Evolutionary conservation across 2,797 vertebrate genomes (phyloP).

Genomic region (Darevskia mixta): DNA sequence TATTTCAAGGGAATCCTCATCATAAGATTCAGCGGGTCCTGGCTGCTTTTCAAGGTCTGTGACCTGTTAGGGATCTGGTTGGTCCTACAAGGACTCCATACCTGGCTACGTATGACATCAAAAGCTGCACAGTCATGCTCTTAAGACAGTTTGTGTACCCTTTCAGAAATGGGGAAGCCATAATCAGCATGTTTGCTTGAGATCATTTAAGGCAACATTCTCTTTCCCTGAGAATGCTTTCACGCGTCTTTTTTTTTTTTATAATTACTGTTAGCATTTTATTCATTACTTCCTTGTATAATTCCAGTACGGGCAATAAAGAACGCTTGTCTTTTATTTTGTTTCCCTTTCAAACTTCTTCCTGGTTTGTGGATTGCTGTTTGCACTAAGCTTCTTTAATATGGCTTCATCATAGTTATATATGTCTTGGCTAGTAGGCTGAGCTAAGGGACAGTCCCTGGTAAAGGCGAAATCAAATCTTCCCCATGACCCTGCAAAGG

Average conservation of each 20-base stretch:
- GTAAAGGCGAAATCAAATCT: not conserved
- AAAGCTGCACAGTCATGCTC: not conserved
- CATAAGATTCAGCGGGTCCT: too few relatives aligned
- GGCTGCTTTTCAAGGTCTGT: too few relatives aligned
- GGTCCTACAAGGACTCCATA: too few relatives aligned
- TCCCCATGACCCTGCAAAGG: not conserved
- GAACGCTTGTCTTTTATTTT: not conserved
- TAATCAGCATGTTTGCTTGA: not conserved
- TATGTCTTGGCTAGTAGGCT: not conserved
- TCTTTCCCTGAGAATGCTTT: not conserved
- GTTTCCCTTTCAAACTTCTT: not conserved
- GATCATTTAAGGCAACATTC: not conserved
- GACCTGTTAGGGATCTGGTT: too few relatives aligned
- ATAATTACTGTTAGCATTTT: conserved; percentile 21
- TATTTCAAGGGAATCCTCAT: too few relatives aligned
- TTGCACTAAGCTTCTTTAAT: not conserved
- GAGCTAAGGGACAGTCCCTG: not conserved
- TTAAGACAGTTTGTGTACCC: not conserved
- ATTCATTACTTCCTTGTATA: conserved; percentile 1
- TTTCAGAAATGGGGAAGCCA: not conserved
- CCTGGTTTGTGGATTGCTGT: not conserved
- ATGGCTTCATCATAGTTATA: not conserved
- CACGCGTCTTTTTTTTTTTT: not conserved
- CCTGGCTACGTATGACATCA: too few relatives aligned
- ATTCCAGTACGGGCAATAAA: conserved; percentile 25